Base-by-base conservation (phyloP, 2,888 invertebrate genomes). In the Polydesmus complanatus region DNA sequence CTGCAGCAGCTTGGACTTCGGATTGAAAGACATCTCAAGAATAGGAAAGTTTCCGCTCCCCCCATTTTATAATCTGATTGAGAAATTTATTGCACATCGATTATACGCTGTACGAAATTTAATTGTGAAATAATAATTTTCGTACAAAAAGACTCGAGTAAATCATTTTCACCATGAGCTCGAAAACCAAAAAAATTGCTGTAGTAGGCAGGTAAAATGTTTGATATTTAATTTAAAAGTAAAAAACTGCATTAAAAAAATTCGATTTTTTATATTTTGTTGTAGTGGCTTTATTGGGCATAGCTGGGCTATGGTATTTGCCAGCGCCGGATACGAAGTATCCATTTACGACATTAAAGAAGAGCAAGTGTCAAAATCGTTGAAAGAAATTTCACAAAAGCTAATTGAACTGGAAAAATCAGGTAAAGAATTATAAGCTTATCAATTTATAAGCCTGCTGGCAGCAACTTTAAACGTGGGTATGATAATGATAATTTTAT, bases 231-330 rank as follows among this genome's bases (percentile, higher is more conserved):
- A 37, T 37, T 37, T 8, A 37, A 37, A 5, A 37, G 37, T 8
- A 37, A n/a, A n/a, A n/a, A n/a, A n/a, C n/a, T n/a, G n/a, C n/a
- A n/a, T n/a, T n/a, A n/a, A n/a, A n/a, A n/a, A n/a, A n/a, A n/a
- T n/a, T n/a, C n/a, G n/a, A n/a, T n/a, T n/a, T n/a, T n/a, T n/a
- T n/a, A n/a, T n/a, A 5, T 37, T 37, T 37, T 14, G 37, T 79
- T 78, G 55, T 73, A 96, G 95, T 73, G 97, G 97, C 1, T 78
- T 96, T 58, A 95, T 97, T 68, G 97, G 96, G 1, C 82, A 90
- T 61, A 94, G 94, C 68, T 97, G 94, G 93, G 88, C 95, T 0
- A 95, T 96, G 93, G 78, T 96, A 47, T 97, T 94, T 74, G 93
- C 93, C 0, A 84, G 89, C 8, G 89, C 85, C 3, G 95, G 94